phyloP scores from a whole-genome alignment of 2,113 vertebrate genomes.

The Perccottus glenii region DNA sequence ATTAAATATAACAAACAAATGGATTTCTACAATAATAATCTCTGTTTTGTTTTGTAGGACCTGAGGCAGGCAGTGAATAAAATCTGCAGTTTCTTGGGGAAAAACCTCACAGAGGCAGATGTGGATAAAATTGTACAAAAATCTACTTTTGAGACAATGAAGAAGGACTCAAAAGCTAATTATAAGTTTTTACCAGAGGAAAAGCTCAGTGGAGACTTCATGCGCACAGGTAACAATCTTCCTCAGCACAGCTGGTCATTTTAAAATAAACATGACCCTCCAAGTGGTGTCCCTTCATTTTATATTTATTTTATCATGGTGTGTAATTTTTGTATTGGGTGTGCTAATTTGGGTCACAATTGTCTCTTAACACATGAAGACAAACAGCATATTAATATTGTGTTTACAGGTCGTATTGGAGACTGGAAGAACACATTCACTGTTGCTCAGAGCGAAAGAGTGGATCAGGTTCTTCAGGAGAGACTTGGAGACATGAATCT shows the following conservation, averaged over 20 bases:
- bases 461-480: conserved; percentile 61
- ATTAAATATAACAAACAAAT: neutral
- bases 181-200: conserved; percentile 63
- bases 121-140: conserved; percentile 62
- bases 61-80: conserved; percentile 52
- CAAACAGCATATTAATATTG: neutral
- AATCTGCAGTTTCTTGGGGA: conserved; percentile 70
- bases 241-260: neutral
- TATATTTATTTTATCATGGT: no score
- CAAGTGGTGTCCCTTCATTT: no score
- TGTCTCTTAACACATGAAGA: neutral
- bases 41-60: conserved; percentile 50
- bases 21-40: neutral
- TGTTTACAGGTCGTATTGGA: conserved; percentile 58
- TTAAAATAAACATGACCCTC: no score
- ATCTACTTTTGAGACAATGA: conserved; percentile 73
- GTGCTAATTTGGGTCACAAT: no score
- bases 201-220: conserved; percentile 48
- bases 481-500: conserved; percentile 54
- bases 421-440: conserved; percentile 76
- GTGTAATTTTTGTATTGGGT: no score
- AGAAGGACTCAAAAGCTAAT: conserved; percentile 69
- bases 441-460: conserved; percentile 62
- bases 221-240: conserved; percentile 68
- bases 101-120: conserved; percentile 54